phyloP scores from a whole-genome alignment of 2,797 vertebrate species.

The Sciurus carolinensis region DNA sequence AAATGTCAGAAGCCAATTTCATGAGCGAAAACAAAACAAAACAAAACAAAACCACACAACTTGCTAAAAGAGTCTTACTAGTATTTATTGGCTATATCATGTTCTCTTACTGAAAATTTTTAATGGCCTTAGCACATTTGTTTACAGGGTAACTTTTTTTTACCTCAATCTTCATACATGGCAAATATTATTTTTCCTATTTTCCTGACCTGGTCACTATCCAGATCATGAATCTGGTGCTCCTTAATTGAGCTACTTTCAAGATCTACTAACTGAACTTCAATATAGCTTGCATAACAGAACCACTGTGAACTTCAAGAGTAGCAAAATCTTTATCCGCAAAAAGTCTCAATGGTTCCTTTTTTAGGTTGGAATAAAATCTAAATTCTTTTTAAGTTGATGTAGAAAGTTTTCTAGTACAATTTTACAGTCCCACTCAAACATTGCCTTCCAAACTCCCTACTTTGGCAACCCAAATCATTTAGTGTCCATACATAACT shows the following conservation, averaged over 20 bases:
- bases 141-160: background rate
- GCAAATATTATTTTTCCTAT: background rate
- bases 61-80: background rate
- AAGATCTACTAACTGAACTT: background rate
- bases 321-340: background rate
- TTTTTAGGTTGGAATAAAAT: slow-evolving; percentile 1
- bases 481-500: background rate
- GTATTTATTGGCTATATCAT: background rate
- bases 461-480: background rate
- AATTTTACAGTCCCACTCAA: background rate
- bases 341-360: background rate
- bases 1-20: background rate
- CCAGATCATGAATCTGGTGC: background rate
- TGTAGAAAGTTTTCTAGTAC: background rate
- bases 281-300: background rate
- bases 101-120: background rate
- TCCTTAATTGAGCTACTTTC: background rate
- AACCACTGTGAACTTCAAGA: background rate
- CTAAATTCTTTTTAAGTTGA: background rate
- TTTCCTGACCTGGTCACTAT: background rate
- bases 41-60: background rate
- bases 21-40: background rate
- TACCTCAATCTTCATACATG: background rate
- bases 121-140: background rate
- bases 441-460: background rate